Evolutionary conservation across 2,113 vertebrate species (phyloP), one percentile per base, ranked within the genome.

Genomic region (Puffinus mauretanicus): DNA sequence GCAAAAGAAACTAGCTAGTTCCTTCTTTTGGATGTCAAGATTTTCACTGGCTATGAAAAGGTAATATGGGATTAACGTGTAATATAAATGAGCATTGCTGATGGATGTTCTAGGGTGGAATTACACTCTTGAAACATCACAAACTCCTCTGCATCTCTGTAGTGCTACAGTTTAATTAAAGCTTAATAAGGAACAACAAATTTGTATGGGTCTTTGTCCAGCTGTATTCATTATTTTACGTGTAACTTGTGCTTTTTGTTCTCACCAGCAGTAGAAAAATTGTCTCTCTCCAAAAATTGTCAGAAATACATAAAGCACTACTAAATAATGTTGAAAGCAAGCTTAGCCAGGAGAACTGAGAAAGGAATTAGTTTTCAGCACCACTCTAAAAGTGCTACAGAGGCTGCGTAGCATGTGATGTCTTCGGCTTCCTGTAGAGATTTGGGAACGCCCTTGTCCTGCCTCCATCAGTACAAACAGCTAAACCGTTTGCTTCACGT

Each of bases 101-200:
- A 82, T 90, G 57, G 26, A 79, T 73, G 51, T 91, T 62, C 75
- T 76, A 54, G 34, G 29, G 20, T 89, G 73, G 76, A 87, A 94
- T 88, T 72, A 69, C 51, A 69, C 66, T 69, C 75, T 40, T 57
- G 34, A 82, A 94, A 79, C 67, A 70, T 58, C 84, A 62, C 82
- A 84, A 94, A 80, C 42, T 73, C 73, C 69, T 87, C 54, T 93
- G 73, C 16, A 46, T 87, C 73, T 60, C 58, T 27, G 29, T n/a
- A 70, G 54, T 34, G 73, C 62, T 88, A 29, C 22, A 75, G 66
- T 90, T 92, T 85, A 94, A 93, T 94, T 87, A 94, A 91, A 94
- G 61, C 38, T 93, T 84, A 81, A 83, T 61, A 92, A 88, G 73
- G 51, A 82, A 49, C n/a, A 78, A 89, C 54, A 70, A 26, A 87